These are phyloP conservation scores for Paragorgia papillata DNA, from an alignment of 92 coral and sea anemone species.

Conservation along the genomic window DNA sequence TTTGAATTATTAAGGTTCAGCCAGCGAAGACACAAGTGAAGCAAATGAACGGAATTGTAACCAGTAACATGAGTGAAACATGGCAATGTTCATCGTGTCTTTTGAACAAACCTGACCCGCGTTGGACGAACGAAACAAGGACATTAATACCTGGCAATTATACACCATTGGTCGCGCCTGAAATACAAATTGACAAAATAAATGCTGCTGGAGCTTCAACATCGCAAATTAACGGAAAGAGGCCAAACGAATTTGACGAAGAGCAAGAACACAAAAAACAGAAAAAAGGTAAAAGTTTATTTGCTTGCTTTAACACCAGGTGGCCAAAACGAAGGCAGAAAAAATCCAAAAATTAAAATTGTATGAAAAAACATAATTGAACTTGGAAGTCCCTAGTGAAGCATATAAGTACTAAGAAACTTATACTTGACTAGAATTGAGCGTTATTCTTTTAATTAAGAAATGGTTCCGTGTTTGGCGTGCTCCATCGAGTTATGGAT, in stretches of 20 bases:
- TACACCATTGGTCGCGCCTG: no score
- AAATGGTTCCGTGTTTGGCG: no score
- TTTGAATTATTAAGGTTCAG: not conserved
- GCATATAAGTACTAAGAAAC: no score
- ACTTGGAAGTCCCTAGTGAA: no score
- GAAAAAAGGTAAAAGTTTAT: conserved; percentile 16
- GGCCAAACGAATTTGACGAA: conserved; percentile 10
- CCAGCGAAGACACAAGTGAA: not conserved
- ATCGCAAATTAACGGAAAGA: not conserved
- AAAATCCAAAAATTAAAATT: conserved; percentile 30
- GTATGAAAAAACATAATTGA: no score
- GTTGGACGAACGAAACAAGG: no score
- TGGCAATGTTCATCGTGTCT: not conserved
- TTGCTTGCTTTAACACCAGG: conserved; percentile 16
- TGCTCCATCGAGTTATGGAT: no score
- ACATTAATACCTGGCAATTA: no score
- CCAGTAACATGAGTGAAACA: not conserved
- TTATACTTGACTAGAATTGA: no score
- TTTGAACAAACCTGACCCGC: no score
- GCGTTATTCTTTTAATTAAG: no score
- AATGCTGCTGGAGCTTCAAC: not conserved
- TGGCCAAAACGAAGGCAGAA: conserved; percentile 12
- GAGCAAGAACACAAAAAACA: conserved; percentile 12
- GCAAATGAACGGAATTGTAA: no score
- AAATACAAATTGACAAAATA: not conserved